Percentiles rank a stretch among this genome's conserved stretches.
Conservation (phyloP, 2,113 vertebrate species). For the Corvus hawaiiensis region DNA sequence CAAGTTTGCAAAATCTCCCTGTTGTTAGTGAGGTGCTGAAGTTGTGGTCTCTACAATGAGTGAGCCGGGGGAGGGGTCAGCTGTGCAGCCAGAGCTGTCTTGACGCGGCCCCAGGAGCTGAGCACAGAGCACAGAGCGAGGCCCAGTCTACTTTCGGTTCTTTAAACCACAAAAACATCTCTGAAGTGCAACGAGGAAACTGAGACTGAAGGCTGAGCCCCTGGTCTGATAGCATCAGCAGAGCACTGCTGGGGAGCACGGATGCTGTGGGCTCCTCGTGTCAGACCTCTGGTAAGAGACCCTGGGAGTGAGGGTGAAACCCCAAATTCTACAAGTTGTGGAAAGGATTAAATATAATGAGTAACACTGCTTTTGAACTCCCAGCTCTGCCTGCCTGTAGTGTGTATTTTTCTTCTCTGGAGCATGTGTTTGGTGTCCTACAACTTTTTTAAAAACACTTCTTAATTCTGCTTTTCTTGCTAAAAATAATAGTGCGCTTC, state of each 20-base stretch:
- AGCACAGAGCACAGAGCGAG: neutral
- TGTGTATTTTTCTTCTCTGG: fast-evolving
- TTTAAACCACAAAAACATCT: conserved; percentile 45
- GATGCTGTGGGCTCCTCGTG: neutral
- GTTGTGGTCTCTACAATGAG: neutral
- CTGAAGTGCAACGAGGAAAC: conserved; percentile 9
- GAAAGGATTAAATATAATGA: neutral
- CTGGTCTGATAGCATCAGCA: neutral
- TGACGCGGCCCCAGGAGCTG: neutral
- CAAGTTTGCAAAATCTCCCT: fast-evolving
- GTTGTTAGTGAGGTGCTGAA: neutral
- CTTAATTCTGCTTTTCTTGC: neutral
- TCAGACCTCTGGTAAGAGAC: neutral
- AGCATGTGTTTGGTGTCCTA: neutral
- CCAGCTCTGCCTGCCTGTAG: neutral
- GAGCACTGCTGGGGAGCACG: neutral
- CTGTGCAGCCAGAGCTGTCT: neutral
- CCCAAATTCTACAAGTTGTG: neutral
- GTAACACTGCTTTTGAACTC: neutral
- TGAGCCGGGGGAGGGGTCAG: neutral
- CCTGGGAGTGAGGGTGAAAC: neutral
- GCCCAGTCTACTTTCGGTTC: neutral
- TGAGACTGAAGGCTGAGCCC: neutral
- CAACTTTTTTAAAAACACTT: neutral
- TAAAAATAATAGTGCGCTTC: neutral